These are phyloP conservation scores for Chrysemys picta DNA, from an alignment of 2,113 vertebrate genomes.

Conservation along the genomic window DNA sequence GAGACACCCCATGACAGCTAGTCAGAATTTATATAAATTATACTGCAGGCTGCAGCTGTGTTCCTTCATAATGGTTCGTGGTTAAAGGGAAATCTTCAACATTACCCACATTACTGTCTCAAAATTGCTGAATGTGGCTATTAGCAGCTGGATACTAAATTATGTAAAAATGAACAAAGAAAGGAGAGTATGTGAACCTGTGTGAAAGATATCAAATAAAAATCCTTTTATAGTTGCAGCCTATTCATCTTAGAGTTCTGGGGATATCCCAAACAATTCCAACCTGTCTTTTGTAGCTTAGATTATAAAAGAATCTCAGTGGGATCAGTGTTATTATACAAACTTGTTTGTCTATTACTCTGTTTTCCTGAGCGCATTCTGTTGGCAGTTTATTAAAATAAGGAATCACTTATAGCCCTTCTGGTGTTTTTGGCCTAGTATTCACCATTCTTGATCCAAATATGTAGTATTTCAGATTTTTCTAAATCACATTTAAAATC, in stretches of 20 bases:
- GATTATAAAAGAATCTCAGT: background rate
- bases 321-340: background rate
- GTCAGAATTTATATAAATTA: constrained; percentile 38
- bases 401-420: background rate
- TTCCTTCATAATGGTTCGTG: constrained; percentile 37
- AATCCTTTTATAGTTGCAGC: background rate
- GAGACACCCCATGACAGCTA: background rate
- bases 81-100: constrained; percentile 55
- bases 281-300: background rate
- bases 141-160: constrained; percentile 54
- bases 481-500: background rate
- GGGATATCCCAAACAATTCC: background rate
- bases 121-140: constrained; percentile 45
- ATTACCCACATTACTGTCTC: constrained; percentile 53
- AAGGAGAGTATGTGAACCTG: background rate
- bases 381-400: background rate
- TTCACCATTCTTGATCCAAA: background rate
- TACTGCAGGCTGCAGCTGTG: constrained; percentile 31
- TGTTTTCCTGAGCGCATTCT: background rate
- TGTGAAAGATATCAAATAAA: background rate
- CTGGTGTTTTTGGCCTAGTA: background rate
- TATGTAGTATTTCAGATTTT: background rate
- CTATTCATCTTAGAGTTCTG: background rate
- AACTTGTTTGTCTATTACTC: background rate
- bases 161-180: background rate